A percentile compares a stretch with the other conserved stretches of the same genome.
Conservation (phyloP, 2,797 vertebrate species). For the Tympanoctomys barrerae region DNA sequence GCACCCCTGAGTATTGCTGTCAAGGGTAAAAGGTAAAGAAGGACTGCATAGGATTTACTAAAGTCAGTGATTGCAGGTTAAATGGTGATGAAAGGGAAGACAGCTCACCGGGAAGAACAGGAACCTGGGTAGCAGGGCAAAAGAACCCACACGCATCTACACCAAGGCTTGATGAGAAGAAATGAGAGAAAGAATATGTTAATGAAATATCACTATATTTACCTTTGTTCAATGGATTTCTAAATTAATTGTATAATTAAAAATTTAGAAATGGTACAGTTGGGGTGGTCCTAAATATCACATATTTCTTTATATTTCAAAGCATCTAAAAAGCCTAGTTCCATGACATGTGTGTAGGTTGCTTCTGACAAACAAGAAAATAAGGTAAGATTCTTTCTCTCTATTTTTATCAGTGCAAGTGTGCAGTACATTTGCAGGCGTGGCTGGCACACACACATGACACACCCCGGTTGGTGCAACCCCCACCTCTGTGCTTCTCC, state of each 20-base stretch:
- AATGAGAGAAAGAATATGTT: not conserved
- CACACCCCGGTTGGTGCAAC: not conserved
- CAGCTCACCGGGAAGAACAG: not conserved
- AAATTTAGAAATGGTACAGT: not conserved
- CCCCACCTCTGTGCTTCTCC: not conserved
- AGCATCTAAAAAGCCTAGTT: not conserved
- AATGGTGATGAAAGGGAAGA: not conserved
- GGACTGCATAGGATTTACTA: not conserved
- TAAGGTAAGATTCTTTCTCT: not conserved
- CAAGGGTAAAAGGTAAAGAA: not conserved
- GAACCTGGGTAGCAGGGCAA: not conserved
- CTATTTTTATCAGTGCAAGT: not conserved
- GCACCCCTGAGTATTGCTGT: not conserved
- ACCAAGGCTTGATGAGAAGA: not conserved
- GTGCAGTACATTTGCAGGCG: not conserved
- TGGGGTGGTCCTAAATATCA: not conserved
- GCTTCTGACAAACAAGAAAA: not conserved
- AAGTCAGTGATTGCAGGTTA: slow-evolving; percentile 31
- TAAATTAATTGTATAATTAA: not conserved
- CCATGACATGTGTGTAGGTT: not conserved
- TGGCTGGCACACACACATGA: not conserved
- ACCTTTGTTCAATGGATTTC: not conserved
- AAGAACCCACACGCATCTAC: not conserved
- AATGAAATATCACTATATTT: not conserved
- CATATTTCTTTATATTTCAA: not conserved